Evolutionary conservation across 2,113 vertebrate species (phyloP).

Genomic region (Petrocephalus microphthalmus): DNA sequence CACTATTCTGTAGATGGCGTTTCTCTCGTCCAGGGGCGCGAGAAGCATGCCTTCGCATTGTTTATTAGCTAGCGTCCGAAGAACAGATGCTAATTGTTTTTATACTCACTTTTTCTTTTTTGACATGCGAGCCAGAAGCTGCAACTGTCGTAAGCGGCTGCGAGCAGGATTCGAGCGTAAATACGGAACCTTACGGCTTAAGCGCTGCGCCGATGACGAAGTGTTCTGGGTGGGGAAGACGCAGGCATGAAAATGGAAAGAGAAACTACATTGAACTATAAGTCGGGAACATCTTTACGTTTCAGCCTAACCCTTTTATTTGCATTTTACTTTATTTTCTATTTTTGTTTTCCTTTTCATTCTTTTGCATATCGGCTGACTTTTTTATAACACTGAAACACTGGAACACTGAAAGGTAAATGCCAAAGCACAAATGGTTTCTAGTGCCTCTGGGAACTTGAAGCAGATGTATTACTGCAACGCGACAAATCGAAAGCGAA

Average conservation of each 20-base stretch:
- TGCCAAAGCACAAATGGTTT: neutral
- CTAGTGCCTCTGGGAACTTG: neutral
- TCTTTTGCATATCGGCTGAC: neutral
- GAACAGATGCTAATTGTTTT: neutral
- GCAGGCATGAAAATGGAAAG: neutral
- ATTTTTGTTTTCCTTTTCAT: neutral
- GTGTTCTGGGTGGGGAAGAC: accelerated
- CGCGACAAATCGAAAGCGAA: no score
- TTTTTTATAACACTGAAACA: neutral
- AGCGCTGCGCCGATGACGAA: slow-evolving; percentile 66
- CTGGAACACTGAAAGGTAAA: neutral
- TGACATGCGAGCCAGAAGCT: neutral
- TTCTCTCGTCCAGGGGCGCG: no score
- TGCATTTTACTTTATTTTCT: neutral
- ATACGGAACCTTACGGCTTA: slow-evolving; percentile 82
- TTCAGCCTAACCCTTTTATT: neutral
- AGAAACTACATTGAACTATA: neutral
- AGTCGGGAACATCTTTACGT: neutral
- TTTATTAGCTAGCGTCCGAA: neutral
- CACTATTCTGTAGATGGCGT: no score
- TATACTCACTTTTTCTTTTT: neutral
- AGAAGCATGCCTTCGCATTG: no score
- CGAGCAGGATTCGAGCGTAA: slow-evolving; percentile 74
- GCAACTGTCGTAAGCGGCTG: slow-evolving; percentile 39
- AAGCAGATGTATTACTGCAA: neutral